Conservation (phyloP, 2,797 vertebrate species). For the Morus bassanus region DNA sequence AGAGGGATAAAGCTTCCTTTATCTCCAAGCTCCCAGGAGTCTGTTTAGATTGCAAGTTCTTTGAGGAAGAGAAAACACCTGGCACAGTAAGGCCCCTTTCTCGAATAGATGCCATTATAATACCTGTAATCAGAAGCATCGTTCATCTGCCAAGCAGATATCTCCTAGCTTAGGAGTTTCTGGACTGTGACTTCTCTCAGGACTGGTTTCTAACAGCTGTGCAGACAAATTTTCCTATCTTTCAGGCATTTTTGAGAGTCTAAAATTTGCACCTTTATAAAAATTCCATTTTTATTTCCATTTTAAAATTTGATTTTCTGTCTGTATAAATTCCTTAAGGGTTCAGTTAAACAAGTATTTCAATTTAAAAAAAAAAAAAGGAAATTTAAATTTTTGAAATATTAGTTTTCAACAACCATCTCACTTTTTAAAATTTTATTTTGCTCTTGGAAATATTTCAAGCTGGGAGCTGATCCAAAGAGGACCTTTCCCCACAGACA, state of each 20-base stretch:
- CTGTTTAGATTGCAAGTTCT: background rate
- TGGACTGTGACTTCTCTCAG: background rate
- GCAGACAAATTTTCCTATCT: background rate
- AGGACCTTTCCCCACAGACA: constrained; percentile 34
- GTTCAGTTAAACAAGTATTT: background rate
- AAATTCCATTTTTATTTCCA: background rate
- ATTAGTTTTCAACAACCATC: background rate
- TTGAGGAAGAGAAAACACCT: constrained; percentile 21
- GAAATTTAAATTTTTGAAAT: background rate
- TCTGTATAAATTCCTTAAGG: background rate
- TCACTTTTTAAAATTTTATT: background rate
- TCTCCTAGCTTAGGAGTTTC: background rate
- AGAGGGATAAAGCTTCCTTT: constrained; percentile 3
- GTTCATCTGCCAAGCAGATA: background rate
- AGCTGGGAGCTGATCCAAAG: constrained; percentile 20
- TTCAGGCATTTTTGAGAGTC: background rate
- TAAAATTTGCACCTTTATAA: background rate
- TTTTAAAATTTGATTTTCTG: background rate
- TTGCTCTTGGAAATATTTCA: background rate
- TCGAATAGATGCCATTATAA: background rate
- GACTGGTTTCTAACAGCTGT: background rate
- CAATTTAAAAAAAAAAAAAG: background rate
- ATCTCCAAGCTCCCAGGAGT: background rate
- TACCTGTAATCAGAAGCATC: background rate
- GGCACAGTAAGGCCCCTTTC: background rate